Percentiles rank a stretch among this genome's conserved stretches.
Conservation (phyloP, 2,888 invertebrate species). For the Andrena camellia region DNA sequence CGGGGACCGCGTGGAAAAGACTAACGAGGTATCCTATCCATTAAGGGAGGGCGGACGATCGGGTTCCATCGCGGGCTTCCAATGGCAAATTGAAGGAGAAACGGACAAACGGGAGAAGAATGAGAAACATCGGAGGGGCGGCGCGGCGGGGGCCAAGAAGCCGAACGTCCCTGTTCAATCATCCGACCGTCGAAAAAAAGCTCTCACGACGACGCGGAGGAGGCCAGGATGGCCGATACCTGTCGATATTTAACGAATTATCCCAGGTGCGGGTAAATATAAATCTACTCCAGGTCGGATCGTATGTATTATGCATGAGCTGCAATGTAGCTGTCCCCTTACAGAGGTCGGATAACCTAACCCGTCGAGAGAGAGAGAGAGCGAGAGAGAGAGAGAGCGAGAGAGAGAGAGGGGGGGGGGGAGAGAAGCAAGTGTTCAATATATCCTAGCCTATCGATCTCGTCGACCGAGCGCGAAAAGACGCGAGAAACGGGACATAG, state of each 20-base stretch:
- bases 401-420: constrained; percentile 1
- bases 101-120: constrained; percentile 20
- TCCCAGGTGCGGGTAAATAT: constrained; percentile 74
- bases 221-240: constrained; percentile 46
- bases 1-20: constrained; percentile 2
- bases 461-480: constrained; percentile 67
- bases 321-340: constrained; percentile 74
- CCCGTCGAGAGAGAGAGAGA: constrained; percentile 56
- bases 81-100: constrained; percentile 15
- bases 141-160: background rate
- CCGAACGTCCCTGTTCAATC: constrained; percentile 55
- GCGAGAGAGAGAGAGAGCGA: no score
- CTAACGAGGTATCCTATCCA: constrained; percentile 27
- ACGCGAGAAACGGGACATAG: constrained; percentile 70
- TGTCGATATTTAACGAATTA: constrained; percentile 76
- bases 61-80: constrained; percentile 10
- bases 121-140: background rate
- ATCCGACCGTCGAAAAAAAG: constrained; percentile 56
- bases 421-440: constrained; percentile 67
- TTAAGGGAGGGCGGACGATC: constrained; percentile 20
- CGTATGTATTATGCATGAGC: constrained; percentile 76
- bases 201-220: constrained; percentile 26
- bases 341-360: constrained; percentile 73
- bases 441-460: constrained; percentile 73
- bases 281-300: constrained; percentile 76